Conservation (phyloP, 1,140 invertebrate genomes). For the Heliconius himera region DNA sequence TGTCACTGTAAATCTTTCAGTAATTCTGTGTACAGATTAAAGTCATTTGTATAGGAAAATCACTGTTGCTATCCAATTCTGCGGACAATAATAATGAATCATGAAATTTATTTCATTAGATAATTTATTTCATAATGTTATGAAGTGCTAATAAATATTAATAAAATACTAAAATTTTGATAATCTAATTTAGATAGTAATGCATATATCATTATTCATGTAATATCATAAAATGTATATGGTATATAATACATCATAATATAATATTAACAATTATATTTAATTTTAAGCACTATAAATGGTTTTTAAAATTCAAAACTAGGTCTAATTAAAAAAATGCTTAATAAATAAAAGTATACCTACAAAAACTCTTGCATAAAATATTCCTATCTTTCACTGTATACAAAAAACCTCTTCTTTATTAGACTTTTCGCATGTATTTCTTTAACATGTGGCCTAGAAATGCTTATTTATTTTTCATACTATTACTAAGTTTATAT, state of each 20-base stretch:
- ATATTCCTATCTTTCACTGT: neutral
- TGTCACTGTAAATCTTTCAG: neutral
- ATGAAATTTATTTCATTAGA: neutral
- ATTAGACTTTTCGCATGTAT: neutral
- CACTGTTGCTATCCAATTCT: neutral
- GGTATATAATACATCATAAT: too few relatives aligned
- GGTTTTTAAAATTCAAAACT: neutral
- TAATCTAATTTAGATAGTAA: too few relatives aligned
- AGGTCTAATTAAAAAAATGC: too few relatives aligned
- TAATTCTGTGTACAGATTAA: neutral
- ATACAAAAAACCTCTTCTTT: neutral
- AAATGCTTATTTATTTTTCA: conserved; percentile 6
- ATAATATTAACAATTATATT: too few relatives aligned
- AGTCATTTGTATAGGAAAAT: neutral
- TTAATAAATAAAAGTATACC: too few relatives aligned
- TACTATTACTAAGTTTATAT: conserved; percentile 6
- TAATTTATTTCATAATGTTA: neutral
- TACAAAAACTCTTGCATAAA: neutral
- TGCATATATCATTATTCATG: too few relatives aligned
- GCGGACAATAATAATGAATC: neutral
- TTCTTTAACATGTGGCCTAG: neutral
- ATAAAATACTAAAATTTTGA: too few relatives aligned
- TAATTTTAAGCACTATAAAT: neutral
- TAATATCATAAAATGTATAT: too few relatives aligned
- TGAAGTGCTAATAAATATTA: too few relatives aligned